Evolutionary conservation across 2,888 invertebrate genomes (phyloP).

Genomic region (Schrankia costaestrigalis): DNA sequence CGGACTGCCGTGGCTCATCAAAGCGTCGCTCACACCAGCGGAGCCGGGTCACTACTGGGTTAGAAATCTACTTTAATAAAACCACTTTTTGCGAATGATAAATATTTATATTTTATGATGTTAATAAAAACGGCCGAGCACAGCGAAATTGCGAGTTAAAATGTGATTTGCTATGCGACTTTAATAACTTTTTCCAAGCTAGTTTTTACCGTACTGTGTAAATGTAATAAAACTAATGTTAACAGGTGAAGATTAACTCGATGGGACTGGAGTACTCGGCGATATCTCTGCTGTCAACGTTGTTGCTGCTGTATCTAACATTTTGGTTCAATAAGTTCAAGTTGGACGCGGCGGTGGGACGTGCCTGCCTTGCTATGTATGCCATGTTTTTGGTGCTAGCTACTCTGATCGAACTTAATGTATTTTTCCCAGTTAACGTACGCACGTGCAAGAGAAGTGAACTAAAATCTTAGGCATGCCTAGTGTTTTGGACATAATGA

Average conservation of each 20-base stretch:
- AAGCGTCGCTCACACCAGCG: slow-evolving; percentile 90
- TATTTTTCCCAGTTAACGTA: slow-evolving; percentile 94
- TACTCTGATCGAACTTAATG: slow-evolving; percentile 94
- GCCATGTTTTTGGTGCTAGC: slow-evolving; percentile 92
- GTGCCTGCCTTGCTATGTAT: slow-evolving; percentile 92
- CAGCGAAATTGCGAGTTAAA: slow-evolving; percentile 24
- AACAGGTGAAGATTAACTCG: slow-evolving; percentile 91
- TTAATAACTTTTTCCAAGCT: neutral
- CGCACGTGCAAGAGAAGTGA: slow-evolving; percentile 88
- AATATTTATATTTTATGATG: slow-evolving; percentile 2
- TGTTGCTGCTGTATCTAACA: slow-evolving; percentile 90
- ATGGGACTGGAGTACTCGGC: slow-evolving; percentile 95
- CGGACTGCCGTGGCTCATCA: slow-evolving; percentile 93
- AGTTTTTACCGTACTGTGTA: slow-evolving; percentile 8
- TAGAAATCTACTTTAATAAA: slow-evolving; percentile 40
- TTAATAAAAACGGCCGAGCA: slow-evolving; percentile 12
- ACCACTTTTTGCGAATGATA: slow-evolving; percentile 26
- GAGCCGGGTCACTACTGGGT: slow-evolving; percentile 89
- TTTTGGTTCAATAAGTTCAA: slow-evolving; percentile 93
- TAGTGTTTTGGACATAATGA: slow-evolving; percentile 41
- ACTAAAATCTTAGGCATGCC: slow-evolving; percentile 52
- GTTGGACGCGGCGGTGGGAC: slow-evolving; percentile 91
- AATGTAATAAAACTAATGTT: slow-evolving; percentile 16
- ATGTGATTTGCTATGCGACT: slow-evolving; percentile 25
- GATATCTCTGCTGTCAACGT: slow-evolving; percentile 91